Evolutionary conservation across 1,140 invertebrate species (phyloP).

Genomic region (Ceratina japonica): DNA sequence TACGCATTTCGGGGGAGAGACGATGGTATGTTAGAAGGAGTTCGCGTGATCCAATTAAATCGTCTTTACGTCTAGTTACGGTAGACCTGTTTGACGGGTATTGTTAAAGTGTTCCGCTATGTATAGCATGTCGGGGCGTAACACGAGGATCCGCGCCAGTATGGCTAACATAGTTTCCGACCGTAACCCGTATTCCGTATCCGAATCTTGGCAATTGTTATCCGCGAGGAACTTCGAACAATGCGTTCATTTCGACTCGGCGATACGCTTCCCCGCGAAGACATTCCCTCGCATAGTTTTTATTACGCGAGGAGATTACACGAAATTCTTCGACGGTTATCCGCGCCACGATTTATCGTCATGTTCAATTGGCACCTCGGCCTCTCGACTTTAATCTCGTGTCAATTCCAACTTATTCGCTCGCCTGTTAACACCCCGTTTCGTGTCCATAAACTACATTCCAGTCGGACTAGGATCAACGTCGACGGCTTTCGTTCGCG

Average conservation of each 20-base stretch:
- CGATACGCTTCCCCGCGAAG: too few relatives aligned
- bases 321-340: too few relatives aligned
- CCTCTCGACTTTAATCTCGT: background rate
- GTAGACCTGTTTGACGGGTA: background rate
- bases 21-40: background rate
- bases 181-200: background rate
- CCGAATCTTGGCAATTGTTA: background rate
- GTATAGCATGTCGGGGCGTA: background rate
- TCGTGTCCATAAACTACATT: conserved; percentile 1
- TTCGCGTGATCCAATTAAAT: conserved; percentile 2
- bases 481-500: background rate
- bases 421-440: background rate
- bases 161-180: background rate
- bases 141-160: background rate
- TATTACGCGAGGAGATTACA: too few relatives aligned
- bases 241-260: background rate
- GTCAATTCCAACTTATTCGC: background rate
- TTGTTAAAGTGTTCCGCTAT: background rate
- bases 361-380: background rate
- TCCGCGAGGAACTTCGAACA: background rate
- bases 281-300: too few relatives aligned
- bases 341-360: background rate
- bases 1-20: background rate
- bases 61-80: background rate
- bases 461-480: background rate